Percentiles rank a stretch among this genome's conserved stretches.
Evolutionary conservation across 1,140 invertebrate genomes (phyloP).

Genomic region (Drosophila ficusphila): DNA sequence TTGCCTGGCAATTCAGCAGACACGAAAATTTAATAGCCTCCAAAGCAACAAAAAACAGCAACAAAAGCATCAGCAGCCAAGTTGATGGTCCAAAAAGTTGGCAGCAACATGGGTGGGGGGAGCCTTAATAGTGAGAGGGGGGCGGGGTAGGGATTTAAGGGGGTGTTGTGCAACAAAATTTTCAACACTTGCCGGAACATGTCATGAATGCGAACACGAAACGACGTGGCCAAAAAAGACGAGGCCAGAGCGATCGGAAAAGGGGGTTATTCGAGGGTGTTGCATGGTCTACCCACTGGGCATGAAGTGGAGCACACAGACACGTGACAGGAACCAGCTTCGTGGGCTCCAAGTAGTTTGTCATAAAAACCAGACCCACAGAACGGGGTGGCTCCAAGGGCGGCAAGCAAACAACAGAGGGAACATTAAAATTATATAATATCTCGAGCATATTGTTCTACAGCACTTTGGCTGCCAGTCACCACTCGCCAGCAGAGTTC

Average conservation of each 20-base stretch:
- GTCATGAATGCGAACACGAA: conserved; percentile 54
- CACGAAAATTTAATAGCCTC: conserved; percentile 73
- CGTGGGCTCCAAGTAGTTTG: conserved; percentile 40
- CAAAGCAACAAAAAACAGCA: conserved; percentile 46
- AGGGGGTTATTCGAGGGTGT: background rate
- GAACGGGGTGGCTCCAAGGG: background rate
- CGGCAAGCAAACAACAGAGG: background rate
- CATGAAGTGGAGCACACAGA: conserved; percentile 35
- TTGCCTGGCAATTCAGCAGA: conserved; percentile 45
- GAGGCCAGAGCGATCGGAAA: conserved; percentile 5
- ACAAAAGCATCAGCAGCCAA: conserved; percentile 30
- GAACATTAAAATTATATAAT: conserved; percentile 48
- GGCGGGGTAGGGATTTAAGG: background rate
- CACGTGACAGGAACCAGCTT: conserved; percentile 41
- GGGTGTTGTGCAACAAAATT: conserved; percentile 49
- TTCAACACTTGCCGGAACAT: conserved; percentile 74
- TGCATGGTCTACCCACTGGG: conserved; percentile 13
- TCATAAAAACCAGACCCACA: conserved; percentile 28
- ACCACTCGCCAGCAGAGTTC: conserved; percentile 8
- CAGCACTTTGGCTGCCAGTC: conserved; percentile 13
- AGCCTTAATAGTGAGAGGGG: conserved; percentile 27
- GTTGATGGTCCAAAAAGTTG: conserved; percentile 46
- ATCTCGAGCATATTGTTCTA: conserved; percentile 28
- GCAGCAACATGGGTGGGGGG: background rate
- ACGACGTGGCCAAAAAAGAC: conserved; percentile 44